Conservation (phyloP, 2,888 invertebrate genomes). For the Sinopyrophorus schimmeli region DNA sequence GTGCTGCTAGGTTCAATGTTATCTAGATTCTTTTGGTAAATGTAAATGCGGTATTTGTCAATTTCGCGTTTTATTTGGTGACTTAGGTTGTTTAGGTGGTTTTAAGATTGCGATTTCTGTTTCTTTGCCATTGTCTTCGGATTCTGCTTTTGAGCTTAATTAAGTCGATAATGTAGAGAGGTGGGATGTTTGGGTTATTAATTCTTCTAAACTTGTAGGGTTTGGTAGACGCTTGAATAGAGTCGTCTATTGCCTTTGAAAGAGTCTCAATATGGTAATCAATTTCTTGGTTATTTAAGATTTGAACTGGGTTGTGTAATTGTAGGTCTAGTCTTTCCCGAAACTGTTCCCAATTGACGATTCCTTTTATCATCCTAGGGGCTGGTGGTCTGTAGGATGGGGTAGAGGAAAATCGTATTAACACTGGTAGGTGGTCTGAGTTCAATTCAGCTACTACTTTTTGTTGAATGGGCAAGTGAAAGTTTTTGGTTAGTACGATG, state of each 20-base stretch:
- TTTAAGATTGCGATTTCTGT: background rate
- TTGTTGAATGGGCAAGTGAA: constrained; percentile 1
- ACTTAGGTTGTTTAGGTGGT: constrained; percentile 2
- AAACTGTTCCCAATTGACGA: constrained; percentile 1
- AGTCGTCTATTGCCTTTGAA: constrained; percentile 4
- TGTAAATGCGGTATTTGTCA: constrained; percentile 6
- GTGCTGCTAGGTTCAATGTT: constrained; percentile 5
- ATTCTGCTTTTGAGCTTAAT: constrained; percentile 6
- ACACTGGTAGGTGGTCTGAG: background rate
- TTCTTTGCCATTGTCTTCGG: constrained; percentile 7
- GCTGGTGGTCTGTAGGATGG: constrained; percentile 1
- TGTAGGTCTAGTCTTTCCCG: background rate
- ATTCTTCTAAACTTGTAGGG: constrained; percentile 1
- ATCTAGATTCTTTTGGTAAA: constrained; percentile 3
- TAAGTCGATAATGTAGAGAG: background rate
- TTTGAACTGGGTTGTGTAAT: constrained; percentile 1
- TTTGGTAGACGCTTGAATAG: constrained; percentile 5
- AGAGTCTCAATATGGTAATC: background rate
- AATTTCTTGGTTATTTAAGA: constrained; percentile 5
- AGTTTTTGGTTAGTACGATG: background rate
- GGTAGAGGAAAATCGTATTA: background rate
- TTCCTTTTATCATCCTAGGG: constrained; percentile 1
- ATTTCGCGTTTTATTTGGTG: constrained; percentile 6
- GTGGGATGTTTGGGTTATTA: constrained; percentile 4
- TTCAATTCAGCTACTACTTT: constrained; percentile 2